Evolutionary conservation across 1,140 invertebrate genomes (phyloP).

Genomic region (Drosophila athabasca): DNA sequence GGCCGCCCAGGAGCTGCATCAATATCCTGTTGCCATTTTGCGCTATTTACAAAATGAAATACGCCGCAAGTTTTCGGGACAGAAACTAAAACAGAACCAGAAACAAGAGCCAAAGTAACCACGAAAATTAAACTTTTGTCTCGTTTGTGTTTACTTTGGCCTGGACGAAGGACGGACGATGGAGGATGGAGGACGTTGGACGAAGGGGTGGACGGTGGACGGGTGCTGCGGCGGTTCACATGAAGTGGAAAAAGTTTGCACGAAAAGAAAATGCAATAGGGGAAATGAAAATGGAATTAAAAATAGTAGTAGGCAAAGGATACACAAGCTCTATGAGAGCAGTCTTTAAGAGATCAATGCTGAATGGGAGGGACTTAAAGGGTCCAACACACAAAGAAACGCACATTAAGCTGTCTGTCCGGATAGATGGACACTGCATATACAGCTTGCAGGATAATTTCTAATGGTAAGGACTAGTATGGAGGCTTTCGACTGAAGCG

Average conservation of each 20-base stretch:
- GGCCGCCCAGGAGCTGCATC: constrained; percentile 50
- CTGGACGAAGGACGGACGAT: no score
- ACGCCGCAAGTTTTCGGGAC: constrained; percentile 63
- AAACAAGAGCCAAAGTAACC: constrained; percentile 58
- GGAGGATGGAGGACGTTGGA: background rate
- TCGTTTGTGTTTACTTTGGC: constrained; percentile 51
- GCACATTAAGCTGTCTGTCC: background rate
- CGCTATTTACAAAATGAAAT: constrained; percentile 71
- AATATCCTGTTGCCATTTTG: constrained; percentile 72
- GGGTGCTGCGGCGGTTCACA: background rate
- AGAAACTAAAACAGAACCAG: constrained; percentile 15
- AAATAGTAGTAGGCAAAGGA: no score
- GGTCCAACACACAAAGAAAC: background rate
- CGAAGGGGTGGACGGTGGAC: background rate
- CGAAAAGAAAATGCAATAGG: no score
- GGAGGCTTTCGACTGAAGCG: no score
- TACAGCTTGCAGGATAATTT: no score
- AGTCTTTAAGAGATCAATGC: no score
- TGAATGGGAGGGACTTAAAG: background rate
- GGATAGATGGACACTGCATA: no score
- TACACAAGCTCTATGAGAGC: no score
- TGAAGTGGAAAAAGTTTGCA: background rate
- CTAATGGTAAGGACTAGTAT: no score
- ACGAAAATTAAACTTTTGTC: constrained; percentile 70
- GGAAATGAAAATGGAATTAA: no score